A percentile compares a stretch with the other conserved stretches of the same genome.
Evolutionary conservation across 37 sponge, comb jelly and placozoan genomes (phyloP).

Genomic region (Haliclona indistincta): DNA sequence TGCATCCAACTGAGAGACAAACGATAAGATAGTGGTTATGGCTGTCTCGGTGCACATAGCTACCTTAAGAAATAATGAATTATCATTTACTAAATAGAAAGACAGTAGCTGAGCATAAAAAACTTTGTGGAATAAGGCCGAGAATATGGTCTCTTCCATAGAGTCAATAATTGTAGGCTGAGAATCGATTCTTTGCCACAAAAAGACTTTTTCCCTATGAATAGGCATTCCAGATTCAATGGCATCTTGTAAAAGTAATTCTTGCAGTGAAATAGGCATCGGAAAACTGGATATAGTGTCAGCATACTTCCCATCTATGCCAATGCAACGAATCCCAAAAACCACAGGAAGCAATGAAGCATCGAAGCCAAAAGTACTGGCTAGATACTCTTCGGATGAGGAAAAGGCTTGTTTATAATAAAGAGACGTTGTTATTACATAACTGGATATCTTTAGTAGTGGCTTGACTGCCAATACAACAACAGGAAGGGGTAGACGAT

Average conservation of each 20-base stretch:
- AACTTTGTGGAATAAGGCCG: too few relatives aligned
- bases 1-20: not conserved
- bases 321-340: conserved; percentile 31
- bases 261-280: too few relatives aligned
- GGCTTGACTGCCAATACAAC: conserved; percentile 16
- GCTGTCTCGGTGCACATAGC: conserved; percentile 24
- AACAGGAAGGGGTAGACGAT: conserved; percentile 21
- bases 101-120: too few relatives aligned
- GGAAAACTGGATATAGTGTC: too few relatives aligned
- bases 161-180: not conserved
- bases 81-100: too few relatives aligned
- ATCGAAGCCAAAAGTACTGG: conserved; percentile 11
- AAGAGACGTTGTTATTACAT: conserved; percentile 19
- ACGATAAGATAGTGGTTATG: not conserved
- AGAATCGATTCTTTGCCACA: not conserved
- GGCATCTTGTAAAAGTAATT: too few relatives aligned
- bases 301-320: conserved; percentile 13
- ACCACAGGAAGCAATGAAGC: conserved; percentile 13
- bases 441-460: conserved; percentile 24
- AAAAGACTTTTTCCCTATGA: too few relatives aligned
- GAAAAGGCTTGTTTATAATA: not conserved
- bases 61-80: too few relatives aligned
- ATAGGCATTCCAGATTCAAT: too few relatives aligned
- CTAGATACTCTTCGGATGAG: conserved; percentile 2
- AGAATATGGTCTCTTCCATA: not conserved